These are phyloP conservation scores for Oreamnos americanus DNA, from an alignment of 2,113 vertebrate species.

Conservation along the genomic window DNA sequence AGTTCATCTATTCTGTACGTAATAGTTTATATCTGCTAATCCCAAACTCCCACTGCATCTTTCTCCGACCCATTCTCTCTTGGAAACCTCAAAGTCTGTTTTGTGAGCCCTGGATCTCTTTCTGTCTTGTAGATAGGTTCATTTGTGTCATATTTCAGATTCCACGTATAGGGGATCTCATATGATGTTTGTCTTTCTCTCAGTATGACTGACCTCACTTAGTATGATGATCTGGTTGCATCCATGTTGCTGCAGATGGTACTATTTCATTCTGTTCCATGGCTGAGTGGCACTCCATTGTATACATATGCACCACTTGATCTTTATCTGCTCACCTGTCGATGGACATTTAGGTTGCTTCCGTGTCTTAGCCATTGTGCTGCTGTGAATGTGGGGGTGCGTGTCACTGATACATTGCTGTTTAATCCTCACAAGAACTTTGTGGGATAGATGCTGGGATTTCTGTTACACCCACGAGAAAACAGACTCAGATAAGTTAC, in stretches of 20 bases:
- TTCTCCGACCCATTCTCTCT: not conserved
- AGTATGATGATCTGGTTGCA: not conserved
- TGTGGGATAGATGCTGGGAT: not conserved
- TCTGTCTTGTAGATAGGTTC: not conserved
- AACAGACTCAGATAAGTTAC: not conserved
- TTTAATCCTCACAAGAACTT: not conserved
- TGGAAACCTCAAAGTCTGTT: not conserved
- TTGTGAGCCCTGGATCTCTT: not conserved
- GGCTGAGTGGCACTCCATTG: not conserved
- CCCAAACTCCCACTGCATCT: not conserved
- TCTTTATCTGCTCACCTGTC: not conserved
- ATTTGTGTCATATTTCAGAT: not conserved
- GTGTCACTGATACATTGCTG: not conserved
- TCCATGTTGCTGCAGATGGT: not conserved
- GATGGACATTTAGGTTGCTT: not conserved
- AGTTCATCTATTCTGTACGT: not conserved
- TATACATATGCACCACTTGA: not conserved
- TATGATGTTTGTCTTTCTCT: not conserved
- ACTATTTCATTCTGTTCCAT: not conserved
- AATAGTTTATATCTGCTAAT: not conserved
- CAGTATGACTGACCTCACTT: not conserved
- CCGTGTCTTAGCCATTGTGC: not conserved
- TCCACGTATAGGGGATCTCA: not conserved
- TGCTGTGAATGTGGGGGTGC: not conserved
- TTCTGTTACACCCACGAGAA: not conserved